Evolutionary conservation across 1,140 invertebrate genomes (phyloP), one percentile per base, ranked within the genome.

Genomic region (Penaeus indicus): DNA sequence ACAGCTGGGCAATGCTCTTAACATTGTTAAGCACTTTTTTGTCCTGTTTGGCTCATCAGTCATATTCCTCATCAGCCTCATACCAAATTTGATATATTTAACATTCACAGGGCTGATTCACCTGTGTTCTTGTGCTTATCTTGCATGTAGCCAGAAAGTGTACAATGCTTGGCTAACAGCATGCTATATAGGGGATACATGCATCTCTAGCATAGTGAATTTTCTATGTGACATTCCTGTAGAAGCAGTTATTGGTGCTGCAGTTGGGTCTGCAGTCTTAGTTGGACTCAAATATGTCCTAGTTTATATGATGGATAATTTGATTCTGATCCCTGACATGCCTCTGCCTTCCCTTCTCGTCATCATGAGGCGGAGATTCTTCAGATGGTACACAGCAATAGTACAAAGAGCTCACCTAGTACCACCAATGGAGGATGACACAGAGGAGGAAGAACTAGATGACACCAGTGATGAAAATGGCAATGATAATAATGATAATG

Each of bases 401-500:
- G 79, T 85, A 22, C 63, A 60, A 13, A 42, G 67, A 67, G 84
- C 84, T 42, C 77, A 75, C n/a, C 83, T 78, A 61, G 69, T 63
- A 47, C 83, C 75, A 13, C 88, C 75, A n/a, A 22, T 67, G 7
- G 88, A 89, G 27, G 47, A 27, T 64, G 84, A 90, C 27, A 90
- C 89, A 62, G 89, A 90, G 25, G 89, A 90, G 27, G 89, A 90
- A 54, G 84, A 86, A 42, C 47, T 90, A 21, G 89, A 90, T 67
- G 89, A 90, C n/a, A 38, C 84, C n/a, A 90, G 86, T 75, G 89
- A 90, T 83, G 89, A 90, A 81, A 90, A 90, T 77, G 89, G 84
- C 25, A 90, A 90, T 83, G 89, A 90, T 47, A 90, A 77, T 54
- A 90, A 90, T 67, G 89, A 86, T 62, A 90, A 90, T 77, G 89